phyloP scores from a whole-genome alignment of 2,888 invertebrate genomes.

The Nomada fabriciana region DNA sequence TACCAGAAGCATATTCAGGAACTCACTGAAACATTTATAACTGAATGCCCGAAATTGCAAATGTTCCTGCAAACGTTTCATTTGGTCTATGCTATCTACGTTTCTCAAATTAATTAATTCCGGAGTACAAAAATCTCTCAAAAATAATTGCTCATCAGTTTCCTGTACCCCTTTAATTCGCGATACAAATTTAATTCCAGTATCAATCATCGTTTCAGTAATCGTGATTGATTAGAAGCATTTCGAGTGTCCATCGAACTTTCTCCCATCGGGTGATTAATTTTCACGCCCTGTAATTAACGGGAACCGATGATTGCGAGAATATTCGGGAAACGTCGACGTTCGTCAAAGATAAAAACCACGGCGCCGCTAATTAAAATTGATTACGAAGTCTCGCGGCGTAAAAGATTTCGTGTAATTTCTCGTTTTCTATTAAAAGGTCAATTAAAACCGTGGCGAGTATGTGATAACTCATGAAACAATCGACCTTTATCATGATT shows the following conservation, averaged over 20 bases:
- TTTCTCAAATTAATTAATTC: neutral
- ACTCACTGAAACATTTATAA: neutral
- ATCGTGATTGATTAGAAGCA: conserved; percentile 25
- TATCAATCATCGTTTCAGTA: neutral
- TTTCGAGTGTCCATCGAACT: neutral
- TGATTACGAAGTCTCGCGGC: conserved; percentile 14
- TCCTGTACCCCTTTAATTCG: neutral
- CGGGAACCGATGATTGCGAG: neutral
- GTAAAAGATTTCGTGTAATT: conserved; percentile 11
- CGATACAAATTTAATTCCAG: too few relatives aligned
- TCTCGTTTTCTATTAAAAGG: conserved; percentile 15
- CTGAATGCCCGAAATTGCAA: neutral
- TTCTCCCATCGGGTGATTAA: conserved; percentile 12
- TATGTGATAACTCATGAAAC: too few relatives aligned
- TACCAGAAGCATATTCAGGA: neutral
- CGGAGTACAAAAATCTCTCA: neutral
- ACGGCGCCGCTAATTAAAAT: conserved; percentile 41
- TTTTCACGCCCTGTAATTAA: conserved; percentile 14
- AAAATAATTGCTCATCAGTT: neutral
- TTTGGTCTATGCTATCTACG: neutral
- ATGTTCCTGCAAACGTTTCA: neutral
- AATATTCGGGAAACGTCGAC: neutral
- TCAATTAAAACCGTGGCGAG: conserved; percentile 23
- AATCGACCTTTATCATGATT: neutral
- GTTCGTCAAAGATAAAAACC: neutral